Conservation (phyloP, 2,797 vertebrate genomes). For the Pristis pectinata region DNA sequence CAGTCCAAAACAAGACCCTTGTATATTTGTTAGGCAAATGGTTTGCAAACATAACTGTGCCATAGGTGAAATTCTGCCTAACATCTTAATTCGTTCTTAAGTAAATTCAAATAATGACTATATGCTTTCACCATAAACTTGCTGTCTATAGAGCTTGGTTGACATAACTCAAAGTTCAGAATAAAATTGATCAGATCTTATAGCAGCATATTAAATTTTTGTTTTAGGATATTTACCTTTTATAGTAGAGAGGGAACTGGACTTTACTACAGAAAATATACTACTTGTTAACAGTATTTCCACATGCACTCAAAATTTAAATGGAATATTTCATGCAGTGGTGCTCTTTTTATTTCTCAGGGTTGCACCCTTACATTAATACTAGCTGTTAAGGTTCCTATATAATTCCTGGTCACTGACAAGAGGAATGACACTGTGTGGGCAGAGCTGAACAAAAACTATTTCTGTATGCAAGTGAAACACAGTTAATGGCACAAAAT, state of each 20-base stretch:
- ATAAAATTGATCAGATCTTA: neutral
- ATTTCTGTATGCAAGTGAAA: constrained; percentile 6
- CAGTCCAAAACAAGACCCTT: neutral
- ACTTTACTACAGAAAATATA: neutral
- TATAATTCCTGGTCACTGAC: neutral
- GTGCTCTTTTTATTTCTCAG: neutral
- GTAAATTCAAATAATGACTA: neutral
- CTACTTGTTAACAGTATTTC: neutral
- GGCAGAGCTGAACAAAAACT: neutral
- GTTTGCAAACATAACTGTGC: neutral
- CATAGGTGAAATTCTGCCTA: neutral
- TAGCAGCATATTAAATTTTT: neutral
- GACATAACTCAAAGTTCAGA: neutral
- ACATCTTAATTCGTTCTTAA: neutral
- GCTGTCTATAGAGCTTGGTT: neutral
- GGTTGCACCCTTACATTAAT: neutral
- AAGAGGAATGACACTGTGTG: neutral
- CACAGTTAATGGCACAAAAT: neutral
- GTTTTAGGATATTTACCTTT: neutral
- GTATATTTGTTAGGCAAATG: neutral
- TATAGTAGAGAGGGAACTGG: neutral
- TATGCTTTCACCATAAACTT: neutral
- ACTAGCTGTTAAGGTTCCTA: neutral
- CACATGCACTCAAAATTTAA: neutral
- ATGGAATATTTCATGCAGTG: neutral